These are phyloP conservation scores for Ommatoiulus sabulosus DNA, from an alignment of 2,888 invertebrate species.

Conservation along the genomic window DNA sequence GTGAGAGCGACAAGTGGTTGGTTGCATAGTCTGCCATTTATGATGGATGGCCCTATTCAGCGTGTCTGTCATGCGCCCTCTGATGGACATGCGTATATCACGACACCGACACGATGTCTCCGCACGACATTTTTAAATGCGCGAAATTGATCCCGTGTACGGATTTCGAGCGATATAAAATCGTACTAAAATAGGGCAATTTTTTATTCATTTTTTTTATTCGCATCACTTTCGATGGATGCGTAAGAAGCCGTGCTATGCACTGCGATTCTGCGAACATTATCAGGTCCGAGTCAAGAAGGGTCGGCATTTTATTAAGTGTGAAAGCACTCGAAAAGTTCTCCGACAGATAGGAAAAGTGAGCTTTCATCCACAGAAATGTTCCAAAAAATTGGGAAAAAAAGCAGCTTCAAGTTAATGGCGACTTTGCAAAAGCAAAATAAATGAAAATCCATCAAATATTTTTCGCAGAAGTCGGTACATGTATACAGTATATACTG, in stretches of 20 bases:
- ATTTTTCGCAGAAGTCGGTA: no score
- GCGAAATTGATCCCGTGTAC: background rate
- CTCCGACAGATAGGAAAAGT: background rate
- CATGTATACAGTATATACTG: no score
- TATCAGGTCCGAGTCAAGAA: background rate
- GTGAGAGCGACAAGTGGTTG: conserved; percentile 24
- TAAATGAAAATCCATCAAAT: no score
- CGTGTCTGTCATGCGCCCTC: background rate
- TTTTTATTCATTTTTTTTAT: background rate
- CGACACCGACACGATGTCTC: conserved; percentile 37
- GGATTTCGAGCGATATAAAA: background rate
- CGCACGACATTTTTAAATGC: conserved; percentile 22
- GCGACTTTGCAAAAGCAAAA: background rate
- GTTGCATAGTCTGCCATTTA: background rate
- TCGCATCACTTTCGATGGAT: background rate
- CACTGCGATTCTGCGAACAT: background rate
- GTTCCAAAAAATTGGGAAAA: background rate
- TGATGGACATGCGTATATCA: conserved; percentile 45
- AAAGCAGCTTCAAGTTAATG: background rate
- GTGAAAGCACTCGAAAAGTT: conserved; percentile 6
- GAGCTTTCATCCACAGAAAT: background rate
- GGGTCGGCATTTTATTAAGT: conserved; percentile 4
- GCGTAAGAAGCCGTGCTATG: background rate
- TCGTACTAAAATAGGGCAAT: background rate
- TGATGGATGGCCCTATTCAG: conserved; percentile 37